Evolutionary conservation across 1,140 invertebrate genomes (phyloP), one percentile per base, ranked within the genome.

Genomic region (Ceratosolen solmsi): DNA sequence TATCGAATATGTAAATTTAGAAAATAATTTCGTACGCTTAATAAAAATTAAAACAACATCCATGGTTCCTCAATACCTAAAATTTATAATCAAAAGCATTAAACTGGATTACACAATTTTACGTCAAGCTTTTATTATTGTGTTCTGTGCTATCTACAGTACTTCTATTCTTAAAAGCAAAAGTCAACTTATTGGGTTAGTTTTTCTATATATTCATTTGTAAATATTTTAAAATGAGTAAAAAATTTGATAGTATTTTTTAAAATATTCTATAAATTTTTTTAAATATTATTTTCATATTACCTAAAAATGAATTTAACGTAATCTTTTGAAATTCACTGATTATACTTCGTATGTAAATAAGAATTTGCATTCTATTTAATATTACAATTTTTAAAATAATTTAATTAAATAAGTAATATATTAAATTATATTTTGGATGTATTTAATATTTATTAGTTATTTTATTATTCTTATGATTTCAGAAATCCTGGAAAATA

Each of bases 81-180:
- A 80, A 20, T 63, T 25, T 38, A 38, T 1, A 27, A 77, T 77
- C 17, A 58, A 25, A 15, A 73, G 25, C 8, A 83, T 4, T 71
- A 84, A 65, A 1, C 20, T 82, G 8, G 79, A 73, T 0, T 85
- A 82, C 13, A 85, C 88, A n/a, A 49, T 87, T 74, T 54, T 87
- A 51, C 84, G 80, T 30, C 88, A 91, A 65, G 82, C 83, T 38
- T 9, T 89, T 1, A 8, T 90, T 0, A 76, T 89, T 58, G 86
- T 58, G 9, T 85, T 90, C 68, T 91, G 87, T 54, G 77, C 85
- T 7, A 15, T 89, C 70, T 91, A 91, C 38, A 86, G 88, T 38
- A 73, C 85, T 46, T 89, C 88, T 22, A 71, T 91, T 63, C 86
- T 86, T 46, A 84, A 85, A 5, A 80, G 84, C 15, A 90, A 91